These are phyloP conservation scores for Epistrophe grossulariae DNA, from an alignment of 2,888 invertebrate genomes.

Conservation along the genomic window DNA sequence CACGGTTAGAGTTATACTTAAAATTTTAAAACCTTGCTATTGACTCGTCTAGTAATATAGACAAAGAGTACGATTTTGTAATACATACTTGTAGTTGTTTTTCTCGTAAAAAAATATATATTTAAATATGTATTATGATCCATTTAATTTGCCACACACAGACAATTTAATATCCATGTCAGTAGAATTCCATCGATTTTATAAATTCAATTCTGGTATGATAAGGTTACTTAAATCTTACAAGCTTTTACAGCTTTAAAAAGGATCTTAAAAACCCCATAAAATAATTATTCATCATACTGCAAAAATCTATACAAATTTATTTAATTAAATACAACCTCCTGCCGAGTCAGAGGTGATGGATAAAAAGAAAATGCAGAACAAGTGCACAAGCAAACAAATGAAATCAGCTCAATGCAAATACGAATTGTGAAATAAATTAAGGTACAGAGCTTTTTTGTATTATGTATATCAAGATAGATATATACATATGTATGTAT, in stretches of 20 bases:
- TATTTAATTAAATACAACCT: conserved; percentile 64
- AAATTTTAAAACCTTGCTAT: too few relatives aligned
- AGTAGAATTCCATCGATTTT: neutral
- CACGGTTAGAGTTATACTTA: too few relatives aligned
- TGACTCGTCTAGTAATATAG: too few relatives aligned
- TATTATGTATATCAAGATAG: neutral
- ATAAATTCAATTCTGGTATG: neutral
- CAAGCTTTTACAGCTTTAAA: conserved; percentile 12
- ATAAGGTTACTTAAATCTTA: neutral
- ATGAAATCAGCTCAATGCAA: conserved; percentile 68
- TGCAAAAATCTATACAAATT: conserved; percentile 16
- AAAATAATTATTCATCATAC: conserved; percentile 3
- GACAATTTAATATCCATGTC: neutral
- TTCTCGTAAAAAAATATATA: neutral
- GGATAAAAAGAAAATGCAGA: conserved; percentile 57
- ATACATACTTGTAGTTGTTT: too few relatives aligned
- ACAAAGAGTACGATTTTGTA: too few relatives aligned
- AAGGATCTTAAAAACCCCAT: neutral
- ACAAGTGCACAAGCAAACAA: conserved; percentile 54
- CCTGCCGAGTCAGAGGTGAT: conserved; percentile 42
- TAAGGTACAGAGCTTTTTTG: conserved; percentile 44
- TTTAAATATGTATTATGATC: neutral
- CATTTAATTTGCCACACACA: neutral
- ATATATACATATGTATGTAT: neutral
- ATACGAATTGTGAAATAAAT: conserved; percentile 56